Conservation (phyloP, 2,888 invertebrate genomes). For the Orthosia incerta region DNA sequence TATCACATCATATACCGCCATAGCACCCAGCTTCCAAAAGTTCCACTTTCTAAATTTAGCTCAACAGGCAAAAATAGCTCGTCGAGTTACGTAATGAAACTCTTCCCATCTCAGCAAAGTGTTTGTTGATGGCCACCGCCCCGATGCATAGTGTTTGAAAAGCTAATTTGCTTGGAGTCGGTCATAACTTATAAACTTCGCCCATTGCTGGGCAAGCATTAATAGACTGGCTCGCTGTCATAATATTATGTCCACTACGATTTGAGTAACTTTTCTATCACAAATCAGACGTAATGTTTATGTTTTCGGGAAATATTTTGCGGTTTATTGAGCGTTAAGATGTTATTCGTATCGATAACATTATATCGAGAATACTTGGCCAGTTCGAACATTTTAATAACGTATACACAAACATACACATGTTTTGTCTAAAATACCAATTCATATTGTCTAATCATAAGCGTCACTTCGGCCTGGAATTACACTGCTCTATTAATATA, state of each 20-base stretch:
- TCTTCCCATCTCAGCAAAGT: conserved; percentile 19
- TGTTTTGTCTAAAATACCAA: too few relatives aligned
- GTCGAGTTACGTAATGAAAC: conserved; percentile 28
- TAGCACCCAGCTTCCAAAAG: neutral
- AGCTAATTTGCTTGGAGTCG: conserved; percentile 53
- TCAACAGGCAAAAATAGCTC: conserved; percentile 26
- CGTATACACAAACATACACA: too few relatives aligned
- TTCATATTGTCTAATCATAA: too few relatives aligned
- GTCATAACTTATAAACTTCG: conserved; percentile 58
- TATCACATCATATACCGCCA: neutral
- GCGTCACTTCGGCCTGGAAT: too few relatives aligned
- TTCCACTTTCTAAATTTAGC: conserved; percentile 20
- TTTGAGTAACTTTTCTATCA: conserved; percentile 56
- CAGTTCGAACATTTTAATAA: too few relatives aligned
- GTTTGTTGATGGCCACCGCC: conserved; percentile 24
- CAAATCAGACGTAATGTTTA: conserved; percentile 60
- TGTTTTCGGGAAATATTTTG: conserved; percentile 53
- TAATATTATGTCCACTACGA: conserved; percentile 41
- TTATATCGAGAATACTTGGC: neutral
- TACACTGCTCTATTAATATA: too few relatives aligned
- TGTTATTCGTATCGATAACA: conserved; percentile 16
- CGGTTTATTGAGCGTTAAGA: conserved; percentile 46
- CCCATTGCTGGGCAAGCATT: conserved; percentile 36
- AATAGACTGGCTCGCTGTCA: conserved; percentile 49
- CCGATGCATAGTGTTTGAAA: conserved; percentile 51